Evolutionary conservation across 2,888 invertebrate genomes (phyloP).

Genomic region (Hirtodrosophila trivittata): DNA sequence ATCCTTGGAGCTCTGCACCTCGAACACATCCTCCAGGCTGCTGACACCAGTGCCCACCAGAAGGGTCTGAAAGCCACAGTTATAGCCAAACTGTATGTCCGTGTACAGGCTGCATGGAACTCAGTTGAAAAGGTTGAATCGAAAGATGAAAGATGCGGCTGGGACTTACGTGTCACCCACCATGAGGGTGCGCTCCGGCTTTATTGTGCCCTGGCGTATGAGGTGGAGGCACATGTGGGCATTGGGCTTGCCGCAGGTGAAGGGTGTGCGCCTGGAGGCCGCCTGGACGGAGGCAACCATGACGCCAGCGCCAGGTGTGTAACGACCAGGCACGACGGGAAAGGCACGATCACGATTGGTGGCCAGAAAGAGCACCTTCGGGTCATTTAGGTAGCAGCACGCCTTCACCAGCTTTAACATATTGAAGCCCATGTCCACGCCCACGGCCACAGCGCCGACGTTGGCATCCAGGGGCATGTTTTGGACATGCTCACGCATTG

Average conservation of each 20-base stretch:
- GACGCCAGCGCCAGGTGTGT: conserved; percentile 44
- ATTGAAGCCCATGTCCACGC: conserved; percentile 44
- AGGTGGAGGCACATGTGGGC: conserved; percentile 44
- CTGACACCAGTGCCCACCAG: conserved; percentile 60
- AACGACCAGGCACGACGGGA: conserved; percentile 5
- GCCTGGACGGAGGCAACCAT: conserved; percentile 54
- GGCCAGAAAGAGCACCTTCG: conserved; percentile 45
- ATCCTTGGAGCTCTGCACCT: conserved; percentile 33
- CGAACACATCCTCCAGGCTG: conserved; percentile 40
- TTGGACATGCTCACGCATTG: conserved; percentile 18
- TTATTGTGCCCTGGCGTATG: conserved; percentile 42
- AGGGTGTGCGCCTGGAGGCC: conserved; percentile 30
- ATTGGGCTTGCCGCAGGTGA: conserved; percentile 64
- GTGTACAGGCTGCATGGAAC: conserved; percentile 40
- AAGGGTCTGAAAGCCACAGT: conserved; percentile 65
- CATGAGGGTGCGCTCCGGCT: conserved; percentile 56
- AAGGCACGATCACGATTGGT: conserved; percentile 50
- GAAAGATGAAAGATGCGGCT: no score
- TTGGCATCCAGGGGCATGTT: conserved; percentile 32
- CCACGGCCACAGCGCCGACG: conserved; percentile 64
- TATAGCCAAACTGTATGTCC: conserved; percentile 60
- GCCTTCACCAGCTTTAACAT: conserved; percentile 43
- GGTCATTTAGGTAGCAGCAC: conserved; percentile 42
- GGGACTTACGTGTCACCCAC: conserved; percentile 66
- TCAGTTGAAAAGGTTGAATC: no score